Evolutionary conservation across 2,888 invertebrate genomes (phyloP).

Genomic region (Drosophila suboccidentalis): DNA sequence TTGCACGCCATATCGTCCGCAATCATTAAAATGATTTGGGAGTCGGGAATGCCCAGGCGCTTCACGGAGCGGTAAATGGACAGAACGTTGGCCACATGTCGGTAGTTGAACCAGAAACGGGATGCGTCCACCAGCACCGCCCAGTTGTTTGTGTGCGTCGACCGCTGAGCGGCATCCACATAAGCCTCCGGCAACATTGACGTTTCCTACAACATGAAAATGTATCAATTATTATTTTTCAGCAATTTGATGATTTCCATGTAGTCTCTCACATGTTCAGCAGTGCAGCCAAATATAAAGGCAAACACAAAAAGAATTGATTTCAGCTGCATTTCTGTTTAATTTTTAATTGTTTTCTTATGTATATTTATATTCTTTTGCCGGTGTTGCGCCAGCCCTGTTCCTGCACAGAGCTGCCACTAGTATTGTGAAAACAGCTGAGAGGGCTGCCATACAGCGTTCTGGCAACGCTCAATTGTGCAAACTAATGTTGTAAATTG

Average conservation of each 20-base stretch:
- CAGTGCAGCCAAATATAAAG: constrained; percentile 15
- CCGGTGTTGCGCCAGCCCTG: constrained; percentile 42
- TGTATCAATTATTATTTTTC: not conserved
- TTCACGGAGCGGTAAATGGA: constrained; percentile 99
- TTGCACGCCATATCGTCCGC: constrained; percentile 99
- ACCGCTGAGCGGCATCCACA: constrained; percentile 81
- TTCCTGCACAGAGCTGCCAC: constrained; percentile 26
- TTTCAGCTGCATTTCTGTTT: constrained; percentile 35
- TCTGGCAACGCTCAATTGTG: constrained; percentile 33
- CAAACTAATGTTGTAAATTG: constrained; percentile 24
- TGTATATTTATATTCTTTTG: constrained; percentile 14
- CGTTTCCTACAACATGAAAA: constrained; percentile 31
- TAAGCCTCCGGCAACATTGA: constrained; percentile 78
- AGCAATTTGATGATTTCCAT: not conserved
- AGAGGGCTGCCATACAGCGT: constrained; percentile 7
- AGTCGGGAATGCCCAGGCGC: constrained; percentile 98
- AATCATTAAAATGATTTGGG: constrained; percentile 99
- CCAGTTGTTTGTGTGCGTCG: constrained; percentile 98
- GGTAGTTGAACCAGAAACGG: constrained; percentile 99
- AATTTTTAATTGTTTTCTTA: constrained; percentile 6
- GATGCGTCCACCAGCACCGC: constrained; percentile 99
- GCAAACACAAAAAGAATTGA: constrained; percentile 13
- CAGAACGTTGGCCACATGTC: constrained; percentile 99
- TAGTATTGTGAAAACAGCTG: constrained; percentile 25
- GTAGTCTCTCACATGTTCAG: constrained; percentile 26